Conservation (phyloP, 92 coral and sea anemone species). For the Parazoanthus darwini region DNA sequence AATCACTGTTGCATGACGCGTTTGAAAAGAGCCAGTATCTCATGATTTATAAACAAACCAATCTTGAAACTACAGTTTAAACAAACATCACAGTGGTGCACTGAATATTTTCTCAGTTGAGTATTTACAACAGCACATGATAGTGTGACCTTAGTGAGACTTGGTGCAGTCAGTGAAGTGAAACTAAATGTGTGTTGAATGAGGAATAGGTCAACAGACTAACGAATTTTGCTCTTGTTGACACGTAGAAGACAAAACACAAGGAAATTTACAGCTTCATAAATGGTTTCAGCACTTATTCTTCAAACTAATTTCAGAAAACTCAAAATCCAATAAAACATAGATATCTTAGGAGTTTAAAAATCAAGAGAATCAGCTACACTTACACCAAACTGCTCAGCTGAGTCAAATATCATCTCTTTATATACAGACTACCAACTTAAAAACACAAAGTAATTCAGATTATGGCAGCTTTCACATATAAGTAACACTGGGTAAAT, state of each 20-base stretch:
- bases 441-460: constrained; percentile 1
- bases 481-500: background rate
- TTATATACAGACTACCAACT: constrained; percentile 5
- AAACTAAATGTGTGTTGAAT: constrained; percentile 37
- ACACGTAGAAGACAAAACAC: constrained; percentile 20
- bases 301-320: background rate
- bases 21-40: background rate
- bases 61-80: constrained; percentile 1
- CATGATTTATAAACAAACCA: constrained; percentile 25
- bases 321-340: background rate
- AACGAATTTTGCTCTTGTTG: background rate
- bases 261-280: background rate
- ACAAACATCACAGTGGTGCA: background rate
- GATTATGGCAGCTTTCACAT: constrained; percentile 5
- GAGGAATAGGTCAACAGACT: constrained; percentile 7
- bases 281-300: constrained; percentile 16
- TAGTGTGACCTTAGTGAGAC: constrained; percentile 10
- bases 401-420: background rate
- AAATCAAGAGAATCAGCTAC: background rate
- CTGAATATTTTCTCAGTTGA: background rate
- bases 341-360: background rate
- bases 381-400: background rate
- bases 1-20: background rate
- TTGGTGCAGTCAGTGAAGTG: constrained; percentile 20
- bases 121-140: background rate